These are phyloP conservation scores for Drosophila prolongata DNA, from an alignment of 2,888 invertebrate species.

Conservation along the genomic window DNA sequence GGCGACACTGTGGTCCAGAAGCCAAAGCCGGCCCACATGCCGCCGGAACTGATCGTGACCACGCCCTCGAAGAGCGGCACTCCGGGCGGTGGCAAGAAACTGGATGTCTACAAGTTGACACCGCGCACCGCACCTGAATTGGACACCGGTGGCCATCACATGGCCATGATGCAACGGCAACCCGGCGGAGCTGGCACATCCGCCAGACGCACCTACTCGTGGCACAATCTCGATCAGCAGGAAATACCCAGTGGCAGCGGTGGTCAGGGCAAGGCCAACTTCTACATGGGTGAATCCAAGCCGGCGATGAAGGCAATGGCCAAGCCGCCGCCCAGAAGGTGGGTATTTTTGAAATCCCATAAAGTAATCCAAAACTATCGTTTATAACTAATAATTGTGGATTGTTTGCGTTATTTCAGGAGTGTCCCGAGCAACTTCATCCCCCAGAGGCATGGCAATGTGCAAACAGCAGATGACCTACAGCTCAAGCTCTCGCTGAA, in stretches of 20 bases:
- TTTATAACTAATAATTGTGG: background rate
- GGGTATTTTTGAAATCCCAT: background rate
- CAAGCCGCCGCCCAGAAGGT: slow-evolving; percentile 57
- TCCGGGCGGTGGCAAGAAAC: slow-evolving; percentile 43
- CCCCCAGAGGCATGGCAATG: slow-evolving; percentile 46
- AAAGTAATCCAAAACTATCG: too few relatives aligned
- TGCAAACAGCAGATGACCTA: slow-evolving; percentile 73
- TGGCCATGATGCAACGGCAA: slow-evolving; percentile 15
- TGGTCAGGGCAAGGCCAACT: slow-evolving; percentile 29
- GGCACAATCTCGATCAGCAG: slow-evolving; percentile 82
- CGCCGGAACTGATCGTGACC: slow-evolving; percentile 85
- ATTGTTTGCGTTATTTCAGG: background rate
- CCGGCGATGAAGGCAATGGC: slow-evolving; percentile 44
- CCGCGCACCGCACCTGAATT: slow-evolving; percentile 63
- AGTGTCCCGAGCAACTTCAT: slow-evolving; percentile 61
- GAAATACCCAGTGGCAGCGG: slow-evolving; percentile 19
- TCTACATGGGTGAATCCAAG: slow-evolving; percentile 41
- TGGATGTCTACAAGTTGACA: slow-evolving; percentile 63
- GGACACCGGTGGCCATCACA: slow-evolving; percentile 26
- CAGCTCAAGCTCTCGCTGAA: slow-evolving; percentile 89
- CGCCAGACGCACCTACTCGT: slow-evolving; percentile 81
- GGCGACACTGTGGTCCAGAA: slow-evolving; percentile 71
- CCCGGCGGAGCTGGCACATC: slow-evolving; percentile 2
- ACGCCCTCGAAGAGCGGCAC: slow-evolving; percentile 78
- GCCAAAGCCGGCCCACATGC: slow-evolving; percentile 79